These are phyloP conservation scores for Pseudochirops cupreus DNA, from an alignment of 2,797 vertebrate genomes.

Conservation along the genomic window DNA sequence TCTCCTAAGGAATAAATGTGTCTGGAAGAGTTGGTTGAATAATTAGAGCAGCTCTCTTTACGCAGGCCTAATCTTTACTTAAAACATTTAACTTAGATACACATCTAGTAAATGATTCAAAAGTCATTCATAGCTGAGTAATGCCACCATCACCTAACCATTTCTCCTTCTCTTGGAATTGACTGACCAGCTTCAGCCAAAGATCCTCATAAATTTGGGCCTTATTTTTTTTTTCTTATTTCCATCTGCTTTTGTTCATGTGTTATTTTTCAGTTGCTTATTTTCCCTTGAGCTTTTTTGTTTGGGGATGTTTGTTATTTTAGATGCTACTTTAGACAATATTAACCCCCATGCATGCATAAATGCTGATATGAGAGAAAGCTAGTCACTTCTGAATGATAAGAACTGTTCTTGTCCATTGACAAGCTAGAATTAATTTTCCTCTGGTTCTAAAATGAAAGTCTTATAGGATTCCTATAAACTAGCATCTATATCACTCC, in stretches of 20 bases:
- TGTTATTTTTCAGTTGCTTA: not conserved
- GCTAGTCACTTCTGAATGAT: not conserved
- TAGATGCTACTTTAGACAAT: not conserved
- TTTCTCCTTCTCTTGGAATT: not conserved
- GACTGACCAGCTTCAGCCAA: not conserved
- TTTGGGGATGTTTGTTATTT: not conserved
- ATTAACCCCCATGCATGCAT: not conserved
- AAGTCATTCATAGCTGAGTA: slow-evolving; percentile 66
- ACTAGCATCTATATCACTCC: not conserved
- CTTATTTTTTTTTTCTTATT: not conserved
- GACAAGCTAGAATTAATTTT: not conserved
- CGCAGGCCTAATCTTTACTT: slow-evolving; percentile 80
- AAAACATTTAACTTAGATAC: slow-evolving; percentile 80
- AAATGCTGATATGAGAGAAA: not conserved
- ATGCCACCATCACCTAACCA: slow-evolving; percentile 19
- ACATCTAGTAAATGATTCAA: slow-evolving; percentile 68
- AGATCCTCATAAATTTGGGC: not conserved
- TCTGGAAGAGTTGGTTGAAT: slow-evolving; percentile 64
- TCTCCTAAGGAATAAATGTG: slow-evolving; percentile 66
- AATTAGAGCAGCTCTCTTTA: slow-evolving; percentile 75
- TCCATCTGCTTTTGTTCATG: not conserved
- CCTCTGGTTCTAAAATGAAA: not conserved
- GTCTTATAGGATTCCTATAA: not conserved
- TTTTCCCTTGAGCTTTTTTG: not conserved
- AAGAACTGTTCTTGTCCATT: not conserved